Evolutionary conservation across 2,888 invertebrate species (phyloP).

Genomic region (Nephrocerus scutellatus): DNA sequence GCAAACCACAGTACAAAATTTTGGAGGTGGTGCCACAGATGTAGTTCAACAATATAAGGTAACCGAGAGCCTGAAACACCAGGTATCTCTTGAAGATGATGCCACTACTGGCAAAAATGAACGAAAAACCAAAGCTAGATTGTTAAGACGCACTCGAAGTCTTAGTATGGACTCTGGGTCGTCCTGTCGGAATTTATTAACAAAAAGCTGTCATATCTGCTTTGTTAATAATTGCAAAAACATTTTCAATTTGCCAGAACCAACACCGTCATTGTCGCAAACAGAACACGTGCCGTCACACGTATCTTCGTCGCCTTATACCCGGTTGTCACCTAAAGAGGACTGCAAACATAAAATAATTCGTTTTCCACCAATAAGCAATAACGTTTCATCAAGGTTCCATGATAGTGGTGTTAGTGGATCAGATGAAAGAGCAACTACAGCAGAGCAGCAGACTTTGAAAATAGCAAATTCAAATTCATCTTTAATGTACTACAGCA

Average conservation of each 20-base stretch:
- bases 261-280: no score
- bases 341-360: slow-evolving; percentile 21
- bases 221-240: slow-evolving; percentile 47
- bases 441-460: no score
- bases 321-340: no score
- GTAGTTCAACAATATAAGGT: slow-evolving; percentile 7
- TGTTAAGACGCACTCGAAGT: slow-evolving; percentile 43
- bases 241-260: slow-evolving; percentile 42
- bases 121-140: slow-evolving; percentile 23
- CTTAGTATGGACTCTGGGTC: slow-evolving; percentile 45
- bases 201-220: slow-evolving; percentile 45
- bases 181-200: slow-evolving; percentile 34
- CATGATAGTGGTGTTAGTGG: no score
- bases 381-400: no score
- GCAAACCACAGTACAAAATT: slow-evolving; percentile 3
- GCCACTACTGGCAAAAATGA: slow-evolving; percentile 22
- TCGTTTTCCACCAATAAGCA: no score
- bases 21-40: neutral
- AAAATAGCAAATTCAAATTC: no score
- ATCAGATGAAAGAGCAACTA: no score
- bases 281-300: no score
- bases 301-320: no score
- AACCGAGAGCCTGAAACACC: slow-evolving; percentile 15
- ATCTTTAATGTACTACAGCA: no score
- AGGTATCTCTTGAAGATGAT: slow-evolving; percentile 25